phyloP scores from a whole-genome alignment of 23 tunicate species.

The Phallusia fumigata region DNA sequence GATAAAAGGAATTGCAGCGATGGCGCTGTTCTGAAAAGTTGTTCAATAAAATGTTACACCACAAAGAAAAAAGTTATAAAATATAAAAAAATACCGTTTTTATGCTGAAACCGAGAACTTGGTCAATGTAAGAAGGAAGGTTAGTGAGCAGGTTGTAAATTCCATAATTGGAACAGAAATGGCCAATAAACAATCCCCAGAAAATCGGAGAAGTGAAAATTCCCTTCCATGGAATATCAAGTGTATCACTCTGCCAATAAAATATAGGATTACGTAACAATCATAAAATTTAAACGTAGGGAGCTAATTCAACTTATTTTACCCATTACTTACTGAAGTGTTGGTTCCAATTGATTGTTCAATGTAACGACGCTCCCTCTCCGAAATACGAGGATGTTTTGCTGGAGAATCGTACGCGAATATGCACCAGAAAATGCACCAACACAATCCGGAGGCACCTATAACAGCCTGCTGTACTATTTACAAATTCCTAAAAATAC shows the following conservation, averaged over 20 bases:
- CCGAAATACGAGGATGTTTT: conserved; percentile 36
- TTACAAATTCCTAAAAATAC: background rate
- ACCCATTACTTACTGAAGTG: background rate
- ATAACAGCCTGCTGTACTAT: background rate
- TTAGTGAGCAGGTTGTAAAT: conserved; percentile 52
- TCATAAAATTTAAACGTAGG: no score
- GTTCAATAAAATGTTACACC: background rate
- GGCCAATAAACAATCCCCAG: conserved; percentile 55
- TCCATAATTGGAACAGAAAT: conserved; percentile 60
- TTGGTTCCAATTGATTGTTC: conserved; percentile 23
- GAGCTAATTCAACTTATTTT: background rate
- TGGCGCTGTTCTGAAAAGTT: conserved; percentile 41
- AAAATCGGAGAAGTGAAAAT: conserved; percentile 47
- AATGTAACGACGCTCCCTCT: conserved; percentile 21
- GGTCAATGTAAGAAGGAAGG: conserved; percentile 63
- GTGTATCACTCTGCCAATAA: conserved; percentile 7
- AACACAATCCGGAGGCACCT: background rate
- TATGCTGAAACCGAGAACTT: conserved; percentile 45
- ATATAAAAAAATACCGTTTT: conserved; percentile 30
- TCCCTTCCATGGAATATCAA: conserved; percentile 52
- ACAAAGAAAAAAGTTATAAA: background rate
- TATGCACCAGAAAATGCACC: conserved; percentile 24
- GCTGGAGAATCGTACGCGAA: conserved; percentile 34
- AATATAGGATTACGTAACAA: background rate
- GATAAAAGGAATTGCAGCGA: conserved; percentile 63